phyloP scores from a whole-genome alignment of 2,888 invertebrate genomes.

The Eledona agricola region DNA sequence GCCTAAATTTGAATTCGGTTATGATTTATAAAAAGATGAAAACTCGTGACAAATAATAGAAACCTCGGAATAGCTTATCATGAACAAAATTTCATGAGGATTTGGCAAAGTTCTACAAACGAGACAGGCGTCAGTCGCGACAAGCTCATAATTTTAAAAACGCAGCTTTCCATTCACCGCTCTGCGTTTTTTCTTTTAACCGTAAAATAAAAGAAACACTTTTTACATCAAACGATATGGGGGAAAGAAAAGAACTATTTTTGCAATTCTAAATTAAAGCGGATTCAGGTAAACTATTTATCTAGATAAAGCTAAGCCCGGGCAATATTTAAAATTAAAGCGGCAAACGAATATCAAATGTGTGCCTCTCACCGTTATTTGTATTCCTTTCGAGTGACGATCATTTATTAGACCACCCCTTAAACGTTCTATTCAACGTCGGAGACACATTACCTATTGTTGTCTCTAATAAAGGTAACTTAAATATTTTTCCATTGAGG shows the following conservation, averaged over 20 bases:
- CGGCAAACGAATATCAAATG: conserved; percentile 41
- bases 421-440: conserved; percentile 42
- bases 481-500: conserved; percentile 41
- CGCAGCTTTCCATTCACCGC: conserved; percentile 32
- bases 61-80: conserved; percentile 32
- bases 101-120: conserved; percentile 37
- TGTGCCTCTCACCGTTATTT: conserved; percentile 36
- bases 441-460: conserved; percentile 49
- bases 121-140: conserved; percentile 39
- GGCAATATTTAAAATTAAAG: conserved; percentile 30
- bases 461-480: conserved; percentile 48
- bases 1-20: conserved; percentile 2
- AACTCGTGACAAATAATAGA: conserved; percentile 35
- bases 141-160: conserved; percentile 39
- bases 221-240: conserved; percentile 29
- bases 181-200: conserved; percentile 35
- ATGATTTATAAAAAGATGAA: conserved; percentile 26
- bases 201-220: conserved; percentile 36
- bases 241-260: conserved; percentile 2
- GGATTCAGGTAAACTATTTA: conserved; percentile 41
- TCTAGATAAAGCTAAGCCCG: conserved; percentile 7
- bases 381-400: conserved; percentile 37
- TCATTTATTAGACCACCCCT: conserved; percentile 44
- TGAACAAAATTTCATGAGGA: conserved; percentile 38
- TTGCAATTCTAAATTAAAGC: conserved; percentile 45